phyloP scores from a whole-genome alignment of 37 sponge, comb jelly and placozoan genomes.

The Amphimedon queenslandica region DNA sequence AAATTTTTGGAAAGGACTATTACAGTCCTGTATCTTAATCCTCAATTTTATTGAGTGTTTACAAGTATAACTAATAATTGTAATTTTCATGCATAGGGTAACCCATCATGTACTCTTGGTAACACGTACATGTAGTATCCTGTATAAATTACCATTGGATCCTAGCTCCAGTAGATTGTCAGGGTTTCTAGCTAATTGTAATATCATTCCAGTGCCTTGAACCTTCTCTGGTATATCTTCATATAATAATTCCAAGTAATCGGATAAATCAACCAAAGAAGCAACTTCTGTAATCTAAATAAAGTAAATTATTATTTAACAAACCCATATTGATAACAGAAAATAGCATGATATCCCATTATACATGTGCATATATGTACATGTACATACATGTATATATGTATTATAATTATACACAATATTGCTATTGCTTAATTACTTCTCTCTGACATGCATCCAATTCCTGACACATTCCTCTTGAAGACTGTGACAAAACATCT shows the following conservation, averaged over 20 bases:
- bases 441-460: conserved; percentile 4
- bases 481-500: conserved; percentile 41
- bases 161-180: conserved; percentile 86
- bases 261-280: conserved; percentile 69
- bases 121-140: neutral
- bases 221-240: conserved; percentile 79
- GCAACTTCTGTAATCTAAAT: conserved; percentile 66
- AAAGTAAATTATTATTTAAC: neutral
- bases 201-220: conserved; percentile 79
- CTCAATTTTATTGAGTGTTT: no score
- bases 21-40: no score
- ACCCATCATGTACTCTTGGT: neutral
- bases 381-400: neutral
- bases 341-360: neutral
- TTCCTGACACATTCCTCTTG: conserved; percentile 36
- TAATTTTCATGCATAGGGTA: neutral
- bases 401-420: neutral
- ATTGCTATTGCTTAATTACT: neutral
- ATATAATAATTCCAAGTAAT: conserved; percentile 85
- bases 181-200: conserved; percentile 89
- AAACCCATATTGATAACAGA: neutral
- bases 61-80: neutral
- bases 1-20: no score
- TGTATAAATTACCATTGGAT: conserved; percentile 49
- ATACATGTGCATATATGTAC: neutral